Evolutionary conservation across 2,113 vertebrate species (phyloP).

Genomic region (Pituophis catenifer): DNA sequence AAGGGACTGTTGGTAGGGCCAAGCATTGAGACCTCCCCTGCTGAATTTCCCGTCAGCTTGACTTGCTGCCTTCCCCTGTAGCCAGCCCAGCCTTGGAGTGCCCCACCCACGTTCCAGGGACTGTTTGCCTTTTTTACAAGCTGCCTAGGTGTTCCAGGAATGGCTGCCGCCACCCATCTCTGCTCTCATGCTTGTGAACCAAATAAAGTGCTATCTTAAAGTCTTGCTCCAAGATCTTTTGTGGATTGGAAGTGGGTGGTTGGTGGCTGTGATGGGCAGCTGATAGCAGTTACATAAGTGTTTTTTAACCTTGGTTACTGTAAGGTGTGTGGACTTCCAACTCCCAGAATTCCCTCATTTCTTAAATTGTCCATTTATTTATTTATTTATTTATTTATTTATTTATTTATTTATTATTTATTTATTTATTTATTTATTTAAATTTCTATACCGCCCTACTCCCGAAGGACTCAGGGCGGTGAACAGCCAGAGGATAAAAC

Average conservation of each 20-base stretch:
- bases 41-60: background rate
- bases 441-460: too few species aligned
- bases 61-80: background rate
- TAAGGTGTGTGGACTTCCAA: background rate
- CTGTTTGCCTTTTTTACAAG: background rate
- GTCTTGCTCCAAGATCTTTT: background rate
- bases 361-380: background rate
- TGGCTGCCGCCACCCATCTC: background rate
- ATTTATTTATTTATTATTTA: too few species aligned
- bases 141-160: background rate
- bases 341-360: background rate
- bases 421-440: too few species aligned
- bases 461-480: too few species aligned
- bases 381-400: too few species aligned
- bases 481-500: too few species aligned
- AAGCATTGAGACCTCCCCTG: background rate
- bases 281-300: background rate
- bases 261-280: background rate
- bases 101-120: background rate
- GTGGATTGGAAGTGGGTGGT: background rate
- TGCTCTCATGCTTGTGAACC: background rate
- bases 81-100: background rate
- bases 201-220: constrained; percentile 10
- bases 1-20: background rate
- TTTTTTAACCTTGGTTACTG: background rate